Evolutionary conservation across 1,140 invertebrate species (phyloP).

Genomic region (Psilanteris sp.): DNA sequence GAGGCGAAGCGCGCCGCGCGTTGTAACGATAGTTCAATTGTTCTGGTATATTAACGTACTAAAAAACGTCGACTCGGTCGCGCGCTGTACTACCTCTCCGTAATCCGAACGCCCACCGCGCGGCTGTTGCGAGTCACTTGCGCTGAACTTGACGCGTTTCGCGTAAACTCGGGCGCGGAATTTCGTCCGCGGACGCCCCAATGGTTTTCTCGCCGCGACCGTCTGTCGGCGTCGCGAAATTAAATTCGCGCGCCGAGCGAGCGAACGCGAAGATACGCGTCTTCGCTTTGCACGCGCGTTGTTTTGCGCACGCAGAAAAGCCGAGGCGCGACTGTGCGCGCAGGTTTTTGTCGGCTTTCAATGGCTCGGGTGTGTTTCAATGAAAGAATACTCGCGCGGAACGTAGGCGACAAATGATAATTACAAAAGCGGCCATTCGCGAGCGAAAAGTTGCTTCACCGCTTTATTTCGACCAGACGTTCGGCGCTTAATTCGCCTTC

Average conservation of each 20-base stretch:
- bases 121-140: slow-evolving; percentile 29
- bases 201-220: no score
- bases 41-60: slow-evolving; percentile 49
- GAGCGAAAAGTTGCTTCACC: no score
- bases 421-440: no score
- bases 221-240: slow-evolving; percentile 5
- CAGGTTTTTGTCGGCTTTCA: slow-evolving; percentile 53
- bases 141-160: slow-evolving; percentile 36
- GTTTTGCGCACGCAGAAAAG: slow-evolving; percentile 29
- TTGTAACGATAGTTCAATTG: slow-evolving; percentile 58
- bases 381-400: slow-evolving; percentile 58
- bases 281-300: slow-evolving; percentile 10
- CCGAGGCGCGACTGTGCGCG: slow-evolving; percentile 30
- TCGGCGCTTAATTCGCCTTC: no score
- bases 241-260: slow-evolving; percentile 18
- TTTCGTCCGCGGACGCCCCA: no score
- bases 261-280: slow-evolving; percentile 27
- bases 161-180: slow-evolving; percentile 4
- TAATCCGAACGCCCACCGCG: slow-evolving; percentile 37
- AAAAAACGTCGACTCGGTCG: slow-evolving; percentile 46
- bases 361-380: slow-evolving; percentile 49
- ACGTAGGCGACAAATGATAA: slow-evolving; percentile 53
- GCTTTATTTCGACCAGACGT: no score
- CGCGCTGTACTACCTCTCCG: slow-evolving; percentile 38
- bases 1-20: slow-evolving; percentile 28